These are phyloP conservation scores for Marcusenius ussheri DNA, from an alignment of 2,113 vertebrate genomes.

Conservation along the genomic window DNA sequence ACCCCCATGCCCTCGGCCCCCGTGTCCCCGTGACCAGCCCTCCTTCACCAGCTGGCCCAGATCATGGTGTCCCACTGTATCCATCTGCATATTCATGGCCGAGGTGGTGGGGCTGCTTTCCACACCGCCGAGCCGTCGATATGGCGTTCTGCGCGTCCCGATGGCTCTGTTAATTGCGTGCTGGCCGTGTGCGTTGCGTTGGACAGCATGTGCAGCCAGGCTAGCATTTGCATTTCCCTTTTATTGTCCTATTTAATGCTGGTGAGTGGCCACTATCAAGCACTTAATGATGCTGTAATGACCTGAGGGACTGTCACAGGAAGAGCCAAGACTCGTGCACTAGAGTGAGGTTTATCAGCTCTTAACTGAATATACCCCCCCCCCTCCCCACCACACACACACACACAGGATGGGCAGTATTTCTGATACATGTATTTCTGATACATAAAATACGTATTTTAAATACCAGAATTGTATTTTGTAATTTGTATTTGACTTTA, in stretches of 20 bases:
- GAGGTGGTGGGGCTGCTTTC: neutral
- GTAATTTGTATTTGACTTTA: neutral
- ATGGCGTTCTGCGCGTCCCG: neutral
- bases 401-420: neutral
- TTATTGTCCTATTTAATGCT: slow-evolving; percentile 25
- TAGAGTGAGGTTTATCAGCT: neutral
- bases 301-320: neutral
- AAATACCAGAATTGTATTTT: neutral
- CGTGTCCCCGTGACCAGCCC: neutral
- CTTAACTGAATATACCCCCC: neutral
- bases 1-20: neutral
- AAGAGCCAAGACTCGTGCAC: neutral
- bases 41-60: neutral
- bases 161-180: neutral
- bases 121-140: neutral
- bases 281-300: slow-evolving; percentile 6
- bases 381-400: neutral
- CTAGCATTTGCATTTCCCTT: slow-evolving; percentile 11
- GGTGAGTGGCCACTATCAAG: slow-evolving; percentile 5
- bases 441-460: neutral
- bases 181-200: neutral
- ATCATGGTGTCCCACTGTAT: neutral
- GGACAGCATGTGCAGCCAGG: slow-evolving; percentile 24
- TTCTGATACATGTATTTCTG: neutral
- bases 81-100: neutral